Conservation (phyloP, 2,113 vertebrate species). For the Propithecus coquereli region DNA sequence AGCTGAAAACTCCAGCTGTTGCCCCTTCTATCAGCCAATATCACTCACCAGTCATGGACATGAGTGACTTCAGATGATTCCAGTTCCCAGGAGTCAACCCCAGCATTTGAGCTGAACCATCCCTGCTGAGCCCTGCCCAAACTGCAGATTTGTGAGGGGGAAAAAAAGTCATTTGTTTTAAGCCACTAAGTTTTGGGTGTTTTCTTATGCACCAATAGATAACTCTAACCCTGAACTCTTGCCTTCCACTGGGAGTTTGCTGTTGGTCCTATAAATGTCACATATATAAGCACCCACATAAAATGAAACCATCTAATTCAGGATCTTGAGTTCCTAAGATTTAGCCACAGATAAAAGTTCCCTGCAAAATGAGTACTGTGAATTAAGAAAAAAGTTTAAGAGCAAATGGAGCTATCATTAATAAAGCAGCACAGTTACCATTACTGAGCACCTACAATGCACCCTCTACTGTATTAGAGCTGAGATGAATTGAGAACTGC, state of each 20-base stretch:
- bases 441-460: background rate
- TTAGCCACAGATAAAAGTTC: background rate
- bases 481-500: background rate
- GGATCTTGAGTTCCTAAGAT: background rate
- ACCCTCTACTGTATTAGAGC: background rate
- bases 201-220: background rate
- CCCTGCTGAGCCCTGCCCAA: background rate
- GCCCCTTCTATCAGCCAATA: background rate
- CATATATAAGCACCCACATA: background rate
- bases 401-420: background rate
- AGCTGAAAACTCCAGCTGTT: background rate
- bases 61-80: background rate
- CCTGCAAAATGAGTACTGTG: background rate
- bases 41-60: background rate
- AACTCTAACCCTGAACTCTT: background rate
- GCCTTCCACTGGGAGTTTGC: background rate
- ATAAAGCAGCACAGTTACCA: background rate
- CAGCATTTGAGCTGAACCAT: background rate
- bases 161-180: background rate
- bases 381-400: background rate
- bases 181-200: background rate
- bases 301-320: background rate
- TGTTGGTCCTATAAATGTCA: background rate
- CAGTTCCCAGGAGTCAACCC: background rate
- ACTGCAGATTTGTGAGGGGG: background rate